Base-by-base conservation (phyloP, 2,888 invertebrate species). In the Platycnemis pennipes region DNA sequence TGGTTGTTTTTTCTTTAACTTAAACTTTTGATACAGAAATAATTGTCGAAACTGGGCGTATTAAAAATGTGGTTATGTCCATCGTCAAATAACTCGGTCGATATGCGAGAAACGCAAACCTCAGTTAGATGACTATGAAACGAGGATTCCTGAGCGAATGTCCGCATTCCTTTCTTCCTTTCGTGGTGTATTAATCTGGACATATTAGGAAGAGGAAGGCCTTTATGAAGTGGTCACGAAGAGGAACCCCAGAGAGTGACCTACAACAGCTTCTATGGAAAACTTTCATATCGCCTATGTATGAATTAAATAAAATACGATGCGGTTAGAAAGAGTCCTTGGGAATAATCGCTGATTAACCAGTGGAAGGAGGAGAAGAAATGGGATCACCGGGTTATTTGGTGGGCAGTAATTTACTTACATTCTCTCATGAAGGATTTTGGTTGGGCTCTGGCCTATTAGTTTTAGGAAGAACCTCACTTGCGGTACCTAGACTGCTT, bases 161-260 rank as follows among this genome's bases (percentile, higher is more conserved):
- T 77, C 77, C 77, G 77, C 77, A 77, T 77, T 77, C 77, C 16
- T 77, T 37, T 77, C 77, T 37, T 77, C 77, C 37, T 37, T n/a
- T 37, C 77, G 77, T 37, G 77, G 31, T 37, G 37, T 77, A 37
- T 77, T 77, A 77, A 77, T 77, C 37, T 37, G 11, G 13, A 37
- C 77, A 31, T 37, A 26, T 37, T 13, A 37, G 77, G 7, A 63
- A 8, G 26, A 63, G 13, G 26, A 5, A 37, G 37, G 77, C 37
- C 37, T 77, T 77, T 4, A 37, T 77, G 77, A 77, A 77, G 77
- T n/a, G 77, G 77, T 37, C 77, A 37, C 77, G 77, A 37, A 37
- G 37, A 37, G 77, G 31, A 13, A 77, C 37, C 69, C 8, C n/a
- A 37, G 11, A 16, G 77, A 37, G 77, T 7, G 37, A 37, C 77